A percentile compares a stretch with the other conserved stretches of the same genome.
phyloP scores from a whole-genome alignment of 2,113 vertebrate genomes.

The Thermophis baileyi region DNA sequence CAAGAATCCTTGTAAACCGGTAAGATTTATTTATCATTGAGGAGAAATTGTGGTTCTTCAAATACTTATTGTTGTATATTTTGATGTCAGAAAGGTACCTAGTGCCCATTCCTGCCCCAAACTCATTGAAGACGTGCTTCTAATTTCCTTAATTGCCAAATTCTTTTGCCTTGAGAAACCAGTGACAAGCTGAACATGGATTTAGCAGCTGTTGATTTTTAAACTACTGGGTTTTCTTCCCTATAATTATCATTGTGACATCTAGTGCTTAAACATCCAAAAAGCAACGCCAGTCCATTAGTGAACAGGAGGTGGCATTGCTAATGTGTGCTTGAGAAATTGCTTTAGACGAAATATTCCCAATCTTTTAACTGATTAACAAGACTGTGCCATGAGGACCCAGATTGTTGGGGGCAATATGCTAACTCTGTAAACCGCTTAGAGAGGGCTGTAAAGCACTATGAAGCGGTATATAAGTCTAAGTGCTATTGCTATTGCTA shows the following conservation, averaged over 20 bases:
- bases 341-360: neutral
- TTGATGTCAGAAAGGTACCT: neutral
- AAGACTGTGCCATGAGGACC: too few species aligned
- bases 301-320: neutral
- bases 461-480: too few species aligned
- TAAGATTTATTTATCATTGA: neutral
- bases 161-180: neutral
- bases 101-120: neutral
- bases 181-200: neutral
- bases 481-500: too few species aligned
- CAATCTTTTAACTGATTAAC: neutral
- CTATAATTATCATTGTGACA: neutral
- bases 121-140: neutral
- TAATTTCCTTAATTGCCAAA: neutral
- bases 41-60: neutral
- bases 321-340: neutral
- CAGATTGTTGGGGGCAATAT: too few species aligned
- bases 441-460: too few species aligned
- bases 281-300: neutral
- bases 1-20: constrained; percentile 1
- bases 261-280: neutral
- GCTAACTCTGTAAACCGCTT: too few species aligned
- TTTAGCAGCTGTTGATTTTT: neutral
- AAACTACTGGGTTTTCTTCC: neutral
- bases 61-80: neutral